These are phyloP conservation scores for Paradisaea rubra DNA, from an alignment of 2,113 vertebrate species.

Conservation along the genomic window DNA sequence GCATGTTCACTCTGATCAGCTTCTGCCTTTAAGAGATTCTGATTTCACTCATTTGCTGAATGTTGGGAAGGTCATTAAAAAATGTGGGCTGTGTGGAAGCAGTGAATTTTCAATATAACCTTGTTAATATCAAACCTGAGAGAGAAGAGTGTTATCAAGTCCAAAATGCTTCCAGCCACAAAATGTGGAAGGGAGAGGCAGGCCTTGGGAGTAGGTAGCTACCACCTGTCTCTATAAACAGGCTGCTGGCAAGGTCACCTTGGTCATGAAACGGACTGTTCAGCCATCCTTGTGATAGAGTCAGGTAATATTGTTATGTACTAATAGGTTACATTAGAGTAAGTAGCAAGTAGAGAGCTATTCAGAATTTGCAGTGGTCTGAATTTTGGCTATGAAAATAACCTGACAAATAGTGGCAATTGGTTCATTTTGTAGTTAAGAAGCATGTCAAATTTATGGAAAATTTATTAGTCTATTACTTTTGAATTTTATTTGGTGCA, in stretches of 20 bases:
- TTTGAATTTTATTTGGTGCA: not conserved
- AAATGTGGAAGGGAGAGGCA: not conserved
- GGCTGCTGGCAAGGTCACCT: constrained; percentile 24
- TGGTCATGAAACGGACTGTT: not conserved
- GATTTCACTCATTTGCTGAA: not conserved
- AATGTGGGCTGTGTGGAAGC: not conserved
- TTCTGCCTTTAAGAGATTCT: not conserved
- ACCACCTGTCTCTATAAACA: constrained; percentile 12
- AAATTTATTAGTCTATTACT: not conserved
- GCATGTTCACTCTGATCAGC: not conserved
- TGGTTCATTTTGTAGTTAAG: not conserved
- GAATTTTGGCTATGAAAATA: not conserved
- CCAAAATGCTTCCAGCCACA: constrained; percentile 35
- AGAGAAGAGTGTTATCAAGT: not conserved
- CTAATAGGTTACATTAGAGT: not conserved
- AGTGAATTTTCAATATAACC: not conserved
- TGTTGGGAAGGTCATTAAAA: not conserved
- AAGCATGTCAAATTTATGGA: not conserved
- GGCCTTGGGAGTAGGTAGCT: not conserved
- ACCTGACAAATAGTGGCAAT: not conserved
- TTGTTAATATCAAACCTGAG: not conserved
- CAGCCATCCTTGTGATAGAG: not conserved
- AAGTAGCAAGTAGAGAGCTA: not conserved
- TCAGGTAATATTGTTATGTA: not conserved
- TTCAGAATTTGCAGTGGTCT: not conserved